Evolutionary conservation across 2,888 invertebrate genomes (phyloP).

Genomic region (Melanostoma mellinum): DNA sequence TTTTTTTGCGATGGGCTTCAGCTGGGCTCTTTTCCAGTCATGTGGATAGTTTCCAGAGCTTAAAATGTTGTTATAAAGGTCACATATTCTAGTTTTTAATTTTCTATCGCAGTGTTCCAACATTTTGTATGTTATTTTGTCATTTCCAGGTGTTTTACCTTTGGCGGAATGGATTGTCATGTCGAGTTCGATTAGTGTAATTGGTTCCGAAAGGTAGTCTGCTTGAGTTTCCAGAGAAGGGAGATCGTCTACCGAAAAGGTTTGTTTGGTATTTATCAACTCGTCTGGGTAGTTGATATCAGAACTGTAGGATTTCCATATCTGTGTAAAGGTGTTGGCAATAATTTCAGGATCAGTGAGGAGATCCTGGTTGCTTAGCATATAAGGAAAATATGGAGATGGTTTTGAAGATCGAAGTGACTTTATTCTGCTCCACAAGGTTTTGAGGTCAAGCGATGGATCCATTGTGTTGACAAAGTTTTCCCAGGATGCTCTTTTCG

Average conservation of each 20-base stretch:
- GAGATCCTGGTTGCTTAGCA: background rate
- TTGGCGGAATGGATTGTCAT: background rate
- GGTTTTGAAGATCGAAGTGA: background rate
- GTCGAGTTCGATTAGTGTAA: constrained; percentile 6
- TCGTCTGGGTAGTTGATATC: background rate
- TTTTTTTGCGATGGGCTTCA: constrained; percentile 14
- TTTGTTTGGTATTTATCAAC: background rate
- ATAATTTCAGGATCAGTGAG: background rate
- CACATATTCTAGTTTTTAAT: constrained; percentile 6
- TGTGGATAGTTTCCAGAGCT: background rate
- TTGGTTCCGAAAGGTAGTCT: background rate
- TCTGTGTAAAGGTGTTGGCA: constrained; percentile 10
- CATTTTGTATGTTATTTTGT: constrained; percentile 14
- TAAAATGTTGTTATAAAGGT: background rate
- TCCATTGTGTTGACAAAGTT: constrained; percentile 16
- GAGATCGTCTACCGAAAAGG: background rate
- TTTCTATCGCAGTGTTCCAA: background rate
- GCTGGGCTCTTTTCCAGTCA: constrained; percentile 14
- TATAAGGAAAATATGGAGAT: constrained; percentile 1
- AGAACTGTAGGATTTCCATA: constrained; percentile 13
- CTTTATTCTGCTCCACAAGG: constrained; percentile 12
- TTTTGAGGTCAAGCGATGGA: background rate
- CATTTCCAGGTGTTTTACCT: background rate
- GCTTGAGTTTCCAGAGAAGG: background rate
- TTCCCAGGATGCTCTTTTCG: constrained; percentile 10